Base-by-base conservation (phyloP, 1,140 invertebrate species). In the Drosophila nigromelanica region DNA sequence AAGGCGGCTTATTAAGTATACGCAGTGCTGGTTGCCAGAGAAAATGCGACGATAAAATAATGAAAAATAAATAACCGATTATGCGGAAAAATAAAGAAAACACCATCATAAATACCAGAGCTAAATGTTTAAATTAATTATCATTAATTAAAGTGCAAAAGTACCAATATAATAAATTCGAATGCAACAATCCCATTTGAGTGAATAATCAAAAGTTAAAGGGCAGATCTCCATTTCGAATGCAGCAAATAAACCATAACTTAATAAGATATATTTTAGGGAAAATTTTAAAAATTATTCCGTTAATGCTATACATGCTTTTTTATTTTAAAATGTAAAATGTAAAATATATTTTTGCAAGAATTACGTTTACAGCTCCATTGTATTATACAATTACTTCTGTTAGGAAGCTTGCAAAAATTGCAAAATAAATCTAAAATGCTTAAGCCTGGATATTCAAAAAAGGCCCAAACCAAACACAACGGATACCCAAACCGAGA, bases 1-100 rank as follows among this genome's bases (percentile, higher is more conserved):
- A 59, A 52, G 30, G 30, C 62, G 60, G 30, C 18, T 45, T 67
- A 71, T 71, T 71, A 71, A 64, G 61, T 66, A 71, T 64, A 43
- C 62, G 69, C 52, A 50, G 12, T 30, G 54, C 21, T 42, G 39
- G 12, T 33, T 21, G 18, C 8, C 21, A 27, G 39, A 33, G 27
- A 27, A 58, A 59, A 30, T 54, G 14, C 40, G 12, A 0, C 39
- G 30, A 43, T 18, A 54, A 58, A 56, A 72, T 52, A 58, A 59
- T 51, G 14, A 30, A 43, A 45, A 51, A 67, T 45, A 66, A 59
- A 66, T 45, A 27, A 27, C 10, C 39, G 39, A 58, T 59, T 72
- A 67, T 51, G 14, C 39, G 35, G 33, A 33, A 43, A n/a, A 24
- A 60, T 33, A 68, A 30, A 33, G 24, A 50, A 33, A 1, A n/a